Evolutionary conservation across 2,113 vertebrate species (phyloP), one percentile per base, ranked within the genome.

Genomic region (Numenius arquata): DNA sequence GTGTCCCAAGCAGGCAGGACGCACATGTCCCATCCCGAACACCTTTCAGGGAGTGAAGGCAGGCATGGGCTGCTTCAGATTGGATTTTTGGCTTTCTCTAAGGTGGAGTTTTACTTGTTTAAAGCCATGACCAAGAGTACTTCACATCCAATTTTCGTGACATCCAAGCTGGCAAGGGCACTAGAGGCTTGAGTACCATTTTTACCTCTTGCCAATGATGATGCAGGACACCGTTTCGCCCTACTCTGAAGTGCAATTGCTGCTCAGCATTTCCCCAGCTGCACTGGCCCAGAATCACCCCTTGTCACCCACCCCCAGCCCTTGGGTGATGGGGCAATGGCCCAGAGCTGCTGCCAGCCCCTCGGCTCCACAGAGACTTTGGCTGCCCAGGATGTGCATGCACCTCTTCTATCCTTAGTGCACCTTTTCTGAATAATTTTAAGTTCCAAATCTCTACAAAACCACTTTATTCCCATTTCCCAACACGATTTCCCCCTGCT

Each of bases 401-500:
- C 90, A 88, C 40, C 8, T 59, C 50, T 85, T 96, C 96, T 93
- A 78, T 56, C 86, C 89, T 89, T 72, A 93, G 83, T 96, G 74
- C 78, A 81, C 78, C 62, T 73, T 82, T 88, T 95, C 87, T 95
- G 94, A 97, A 96, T 93, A 85, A 97, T 91, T 96, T 94, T 82
- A 87, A 90, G 88, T 97, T 93, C 79, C 79, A 89, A 71, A 93
- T 94, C 93, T 90, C 88, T 96, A 17, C 67, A 96, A 96, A 96
- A 91, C 93, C 85, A 88, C 94, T 92, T 70, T 92, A 91, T 94
- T 96, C 85, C 90, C 84, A 91, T 94, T 97, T 95, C 90, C 91
- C 95, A 94, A 47, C 58, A 83, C 85, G 84, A 56, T 82, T 84
- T 90, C 75, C 65, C 75, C 65, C 47, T 18, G 66, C 74, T 56